Conservation (phyloP, 1,140 invertebrate species). For the Hylyphantes graminicola region DNA sequence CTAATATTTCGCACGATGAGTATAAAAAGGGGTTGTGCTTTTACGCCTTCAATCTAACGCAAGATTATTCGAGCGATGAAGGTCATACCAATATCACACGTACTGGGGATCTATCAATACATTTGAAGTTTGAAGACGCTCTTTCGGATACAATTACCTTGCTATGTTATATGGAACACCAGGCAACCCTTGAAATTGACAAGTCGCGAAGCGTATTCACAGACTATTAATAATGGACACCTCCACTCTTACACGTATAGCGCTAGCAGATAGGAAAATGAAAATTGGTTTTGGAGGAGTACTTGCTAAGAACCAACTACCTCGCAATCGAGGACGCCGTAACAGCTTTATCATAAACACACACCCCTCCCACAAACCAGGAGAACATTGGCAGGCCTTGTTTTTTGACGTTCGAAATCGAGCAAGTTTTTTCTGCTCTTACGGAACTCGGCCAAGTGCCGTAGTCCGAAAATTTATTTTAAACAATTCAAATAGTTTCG, state of each 20-base stretch:
- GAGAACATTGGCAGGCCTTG: not conserved
- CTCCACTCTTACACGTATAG: not conserved
- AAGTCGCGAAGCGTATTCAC: not conserved
- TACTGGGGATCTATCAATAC: not conserved
- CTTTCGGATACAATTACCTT: not conserved
- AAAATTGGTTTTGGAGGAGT: not conserved
- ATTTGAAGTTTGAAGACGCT: not conserved
- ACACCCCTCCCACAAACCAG: not conserved
- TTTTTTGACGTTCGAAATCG: not conserved
- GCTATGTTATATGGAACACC: not conserved
- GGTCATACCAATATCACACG: not conserved
- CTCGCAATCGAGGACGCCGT: not conserved
- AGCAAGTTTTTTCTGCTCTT: not conserved
- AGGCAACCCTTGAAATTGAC: not conserved
- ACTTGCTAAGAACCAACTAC: not conserved
- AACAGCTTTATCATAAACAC: not conserved
- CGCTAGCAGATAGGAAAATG: not conserved
- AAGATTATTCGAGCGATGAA: not conserved
- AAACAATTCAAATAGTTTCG: not conserved
- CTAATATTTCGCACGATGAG: not conserved
- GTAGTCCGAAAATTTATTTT: not conserved
- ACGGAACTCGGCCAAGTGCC: not conserved
- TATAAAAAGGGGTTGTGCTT: not conserved
- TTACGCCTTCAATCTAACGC: not conserved
- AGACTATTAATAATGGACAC: not conserved